phyloP scores from a whole-genome alignment of 2,113 vertebrate genomes.

The Corythaeola cristata region DNA sequence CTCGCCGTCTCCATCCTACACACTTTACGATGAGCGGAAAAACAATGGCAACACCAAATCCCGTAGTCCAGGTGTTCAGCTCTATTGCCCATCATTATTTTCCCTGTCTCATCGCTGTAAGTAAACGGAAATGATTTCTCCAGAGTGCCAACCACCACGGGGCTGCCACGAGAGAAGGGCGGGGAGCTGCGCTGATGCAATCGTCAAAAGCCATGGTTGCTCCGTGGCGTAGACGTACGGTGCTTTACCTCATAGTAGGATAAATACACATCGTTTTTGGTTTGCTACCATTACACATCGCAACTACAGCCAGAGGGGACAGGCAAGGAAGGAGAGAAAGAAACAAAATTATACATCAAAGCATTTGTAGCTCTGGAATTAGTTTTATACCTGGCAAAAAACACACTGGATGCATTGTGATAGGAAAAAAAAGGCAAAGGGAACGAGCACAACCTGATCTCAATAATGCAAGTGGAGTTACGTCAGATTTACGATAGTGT shows the following conservation, averaged over 20 bases:
- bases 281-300: not conserved
- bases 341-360: not conserved
- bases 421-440: not conserved
- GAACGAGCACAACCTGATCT: not conserved
- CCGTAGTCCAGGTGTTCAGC: not conserved
- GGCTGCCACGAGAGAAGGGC: not conserved
- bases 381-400: not conserved
- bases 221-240: not conserved
- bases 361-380: not conserved
- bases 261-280: not conserved
- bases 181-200: fast-evolving
- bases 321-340: not conserved
- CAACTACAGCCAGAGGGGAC: not conserved
- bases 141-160: not conserved
- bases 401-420: not conserved
- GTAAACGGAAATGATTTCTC: not conserved
- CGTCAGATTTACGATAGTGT: fast-evolving
- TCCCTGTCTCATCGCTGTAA: not conserved
- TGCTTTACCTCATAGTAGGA: not conserved
- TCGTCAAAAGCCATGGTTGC: not conserved
- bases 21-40: fast-evolving
- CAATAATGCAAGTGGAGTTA: not conserved
- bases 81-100: not conserved
- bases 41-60: fast-evolving
- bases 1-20: fast-evolving